These are phyloP conservation scores for Drosophila neotestacea DNA, from an alignment of 2,888 invertebrate genomes.

Conservation along the genomic window DNA sequence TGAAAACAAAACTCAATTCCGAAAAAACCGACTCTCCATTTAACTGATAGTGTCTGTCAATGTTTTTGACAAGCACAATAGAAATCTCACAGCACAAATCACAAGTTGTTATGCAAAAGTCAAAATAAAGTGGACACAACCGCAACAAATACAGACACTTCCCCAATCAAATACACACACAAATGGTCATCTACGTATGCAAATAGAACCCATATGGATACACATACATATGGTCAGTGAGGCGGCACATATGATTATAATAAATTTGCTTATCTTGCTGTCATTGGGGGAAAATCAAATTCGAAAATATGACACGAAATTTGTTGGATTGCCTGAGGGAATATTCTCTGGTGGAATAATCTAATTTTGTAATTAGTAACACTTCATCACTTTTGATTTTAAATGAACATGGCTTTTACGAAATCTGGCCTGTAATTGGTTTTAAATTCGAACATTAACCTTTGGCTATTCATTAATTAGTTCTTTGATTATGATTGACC, in stretches of 20 bases:
- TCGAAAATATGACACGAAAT: conserved; percentile 23
- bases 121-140: conserved; percentile 14
- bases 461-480: conserved; percentile 6
- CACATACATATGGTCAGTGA: conserved; percentile 26
- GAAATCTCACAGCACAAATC: conserved; percentile 23
- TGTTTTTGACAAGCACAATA: conserved; percentile 38
- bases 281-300: conserved; percentile 12
- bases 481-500: conserved; percentile 6
- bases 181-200: conserved; percentile 21
- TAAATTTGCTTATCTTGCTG: conserved; percentile 49
- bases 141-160: conserved; percentile 9
- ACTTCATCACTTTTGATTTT: neutral
- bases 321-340: neutral
- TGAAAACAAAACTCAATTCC: conserved; percentile 4
- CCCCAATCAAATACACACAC: neutral
- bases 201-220: conserved; percentile 15
- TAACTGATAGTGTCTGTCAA: conserved; percentile 22
- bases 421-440: neutral
- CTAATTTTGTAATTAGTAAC: neutral
- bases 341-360: neutral
- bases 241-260: conserved; percentile 57
- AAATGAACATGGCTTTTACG: conserved; percentile 2
- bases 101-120: conserved; percentile 26
- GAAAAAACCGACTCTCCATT: conserved; percentile 18
- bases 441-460: neutral